Conservation (phyloP, 2,113 vertebrate species). For the human region DNA sequence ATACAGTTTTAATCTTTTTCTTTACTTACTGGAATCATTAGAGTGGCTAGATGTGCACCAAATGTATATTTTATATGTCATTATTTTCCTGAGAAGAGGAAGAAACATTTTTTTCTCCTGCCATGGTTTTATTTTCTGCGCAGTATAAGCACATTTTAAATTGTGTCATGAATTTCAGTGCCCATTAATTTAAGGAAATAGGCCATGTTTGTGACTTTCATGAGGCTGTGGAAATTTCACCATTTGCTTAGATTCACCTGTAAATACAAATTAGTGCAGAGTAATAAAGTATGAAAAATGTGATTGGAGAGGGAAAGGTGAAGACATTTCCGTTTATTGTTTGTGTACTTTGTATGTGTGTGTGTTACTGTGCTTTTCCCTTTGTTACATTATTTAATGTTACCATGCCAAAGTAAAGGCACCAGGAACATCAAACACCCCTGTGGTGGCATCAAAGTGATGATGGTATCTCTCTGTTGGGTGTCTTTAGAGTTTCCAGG, state of each 20-base stretch:
- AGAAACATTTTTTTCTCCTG: not conserved
- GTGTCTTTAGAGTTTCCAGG: not conserved
- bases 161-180: conserved; percentile 60
- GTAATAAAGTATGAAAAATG: conserved; percentile 27
- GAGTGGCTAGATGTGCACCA: not conserved
- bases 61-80: conserved; percentile 44
- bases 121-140: conserved; percentile 52
- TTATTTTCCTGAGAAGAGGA: conserved; percentile 44
- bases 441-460: not conserved
- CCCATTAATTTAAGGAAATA: conserved; percentile 54
- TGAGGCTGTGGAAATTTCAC: conserved; percentile 42
- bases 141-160: conserved; percentile 60
- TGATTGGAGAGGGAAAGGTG: not conserved
- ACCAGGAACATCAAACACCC: not conserved
- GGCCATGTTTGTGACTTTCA: conserved; percentile 49
- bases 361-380: not conserved
- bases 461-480: not conserved
- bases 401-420: not conserved
- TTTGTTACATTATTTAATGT: not conserved
- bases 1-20: conserved; percentile 16
- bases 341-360: not conserved
- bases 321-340: not conserved
- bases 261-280: conserved; percentile 46
- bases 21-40: conserved; percentile 43
- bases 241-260: conserved; percentile 28